Conservation (phyloP, 2,888 invertebrate species). For the Leptura quadrifasciata region DNA sequence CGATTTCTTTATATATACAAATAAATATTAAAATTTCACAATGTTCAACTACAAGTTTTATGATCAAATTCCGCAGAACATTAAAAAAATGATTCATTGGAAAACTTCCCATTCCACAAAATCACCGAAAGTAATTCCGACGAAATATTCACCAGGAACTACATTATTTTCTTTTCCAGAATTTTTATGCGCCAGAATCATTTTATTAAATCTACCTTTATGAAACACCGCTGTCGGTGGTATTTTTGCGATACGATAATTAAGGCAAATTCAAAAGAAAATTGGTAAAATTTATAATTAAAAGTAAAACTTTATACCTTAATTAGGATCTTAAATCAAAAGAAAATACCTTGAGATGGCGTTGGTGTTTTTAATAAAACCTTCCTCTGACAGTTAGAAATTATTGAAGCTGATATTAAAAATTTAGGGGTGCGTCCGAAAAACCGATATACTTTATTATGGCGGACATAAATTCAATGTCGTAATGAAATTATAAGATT, state of each 20-base stretch:
- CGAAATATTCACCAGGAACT: background rate
- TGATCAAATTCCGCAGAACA: background rate
- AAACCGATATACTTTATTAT: conserved; percentile 44
- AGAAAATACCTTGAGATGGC: conserved; percentile 7
- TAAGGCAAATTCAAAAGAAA: conserved; percentile 32
- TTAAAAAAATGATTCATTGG: background rate
- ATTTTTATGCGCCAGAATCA: background rate
- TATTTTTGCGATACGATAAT: conserved; percentile 17
- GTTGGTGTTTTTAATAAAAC: conserved; percentile 28
- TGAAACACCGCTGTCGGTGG: conserved; percentile 14
- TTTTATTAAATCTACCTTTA: conserved; percentile 30
- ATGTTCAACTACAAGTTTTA: no score
- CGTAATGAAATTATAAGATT: conserved; percentile 9
- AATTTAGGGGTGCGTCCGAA: conserved; percentile 36
- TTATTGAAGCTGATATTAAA: conserved; percentile 52
- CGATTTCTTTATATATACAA: no score
- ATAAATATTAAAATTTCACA: no score
- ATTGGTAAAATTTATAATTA: conserved; percentile 37
- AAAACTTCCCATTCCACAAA: background rate
- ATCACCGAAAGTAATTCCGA: background rate
- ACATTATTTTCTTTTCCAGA: background rate
- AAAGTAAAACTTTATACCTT: conserved; percentile 34
- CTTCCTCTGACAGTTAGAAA: conserved; percentile 46
- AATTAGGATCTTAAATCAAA: conserved; percentile 36
- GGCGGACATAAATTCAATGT: conserved; percentile 39